A percentile compares a stretch with the other conserved stretches of the same genome.
Evolutionary conservation across 2,113 vertebrate species (phyloP).

Genomic region (Enhydra lutris): DNA sequence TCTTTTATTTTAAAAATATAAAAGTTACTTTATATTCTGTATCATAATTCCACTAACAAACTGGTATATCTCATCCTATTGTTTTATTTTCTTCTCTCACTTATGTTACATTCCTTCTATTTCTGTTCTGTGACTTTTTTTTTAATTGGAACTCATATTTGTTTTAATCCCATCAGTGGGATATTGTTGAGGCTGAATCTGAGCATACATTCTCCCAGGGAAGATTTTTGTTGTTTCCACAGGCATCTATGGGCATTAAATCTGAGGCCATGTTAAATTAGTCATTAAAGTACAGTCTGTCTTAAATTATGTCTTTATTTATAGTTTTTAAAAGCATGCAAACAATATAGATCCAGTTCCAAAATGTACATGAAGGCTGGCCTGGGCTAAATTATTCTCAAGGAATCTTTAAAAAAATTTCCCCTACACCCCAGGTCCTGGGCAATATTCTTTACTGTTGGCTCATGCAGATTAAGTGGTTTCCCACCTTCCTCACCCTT

Average conservation of each 20-base stretch:
- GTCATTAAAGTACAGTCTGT: not conserved
- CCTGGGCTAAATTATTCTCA: not conserved
- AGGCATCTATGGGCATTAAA: not conserved
- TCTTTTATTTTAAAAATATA: not conserved
- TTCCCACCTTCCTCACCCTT: not conserved
- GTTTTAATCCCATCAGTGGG: not conserved
- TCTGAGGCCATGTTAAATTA: slow-evolving; percentile 15
- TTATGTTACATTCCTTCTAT: not conserved
- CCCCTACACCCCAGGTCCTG: not conserved
- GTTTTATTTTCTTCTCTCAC: not conserved
- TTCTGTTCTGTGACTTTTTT: not conserved
- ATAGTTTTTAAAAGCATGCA: not conserved
- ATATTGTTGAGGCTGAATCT: not conserved
- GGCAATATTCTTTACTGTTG: not conserved
- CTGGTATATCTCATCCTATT: not conserved
- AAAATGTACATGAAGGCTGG: not conserved
- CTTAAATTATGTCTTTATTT: not conserved
- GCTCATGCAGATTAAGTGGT: not conserved
- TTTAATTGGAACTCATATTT: not conserved
- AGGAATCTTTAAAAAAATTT: not conserved
- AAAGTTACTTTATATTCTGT: not conserved
- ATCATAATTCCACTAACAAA: not conserved
- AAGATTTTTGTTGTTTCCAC: not conserved
- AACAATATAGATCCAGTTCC: not conserved
- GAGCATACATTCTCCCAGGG: not conserved